These are phyloP conservation scores for Sebastes alutus DNA, from an alignment of 2,797 vertebrate species.

Conservation along the genomic window DNA sequence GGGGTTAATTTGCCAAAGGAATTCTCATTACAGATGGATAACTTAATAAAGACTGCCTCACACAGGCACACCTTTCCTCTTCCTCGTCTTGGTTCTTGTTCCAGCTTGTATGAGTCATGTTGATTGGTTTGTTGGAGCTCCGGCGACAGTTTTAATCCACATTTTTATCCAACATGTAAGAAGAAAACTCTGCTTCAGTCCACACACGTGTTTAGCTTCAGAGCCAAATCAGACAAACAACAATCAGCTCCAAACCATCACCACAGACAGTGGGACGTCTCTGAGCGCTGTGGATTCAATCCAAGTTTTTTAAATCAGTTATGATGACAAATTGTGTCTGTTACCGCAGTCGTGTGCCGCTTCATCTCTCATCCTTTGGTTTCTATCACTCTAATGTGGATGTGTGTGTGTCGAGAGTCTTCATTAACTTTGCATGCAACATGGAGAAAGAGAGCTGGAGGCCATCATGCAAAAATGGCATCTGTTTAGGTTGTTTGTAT, in stretches of 20 bases:
- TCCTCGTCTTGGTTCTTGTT: neutral
- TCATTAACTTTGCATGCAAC: neutral
- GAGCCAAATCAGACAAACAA: neutral
- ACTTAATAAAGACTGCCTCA: constrained; percentile 29
- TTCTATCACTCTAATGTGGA: neutral
- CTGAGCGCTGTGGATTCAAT: neutral
- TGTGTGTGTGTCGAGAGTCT: neutral
- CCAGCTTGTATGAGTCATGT: neutral
- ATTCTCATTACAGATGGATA: constrained; percentile 44
- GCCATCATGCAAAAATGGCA: too few species aligned
- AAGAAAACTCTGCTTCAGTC: neutral
- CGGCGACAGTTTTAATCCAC: neutral
- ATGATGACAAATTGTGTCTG: neutral
- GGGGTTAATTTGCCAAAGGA: constrained; percentile 48
- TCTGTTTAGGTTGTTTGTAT: too few species aligned
- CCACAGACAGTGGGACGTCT: neutral
- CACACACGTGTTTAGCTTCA: neutral
- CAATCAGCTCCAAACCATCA: neutral
- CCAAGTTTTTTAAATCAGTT: neutral
- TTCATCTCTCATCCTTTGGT: neutral
- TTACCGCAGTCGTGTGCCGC: neutral
- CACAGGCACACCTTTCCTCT: neutral
- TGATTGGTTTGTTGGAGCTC: neutral
- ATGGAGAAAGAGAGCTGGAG: neutral
- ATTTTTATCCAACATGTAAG: neutral